Percentiles rank a stretch among this genome's conserved stretches.
These are phyloP conservation scores for Nothoprocta perdicaria DNA, from an alignment of 2,113 vertebrate species.

Conservation along the genomic window DNA sequence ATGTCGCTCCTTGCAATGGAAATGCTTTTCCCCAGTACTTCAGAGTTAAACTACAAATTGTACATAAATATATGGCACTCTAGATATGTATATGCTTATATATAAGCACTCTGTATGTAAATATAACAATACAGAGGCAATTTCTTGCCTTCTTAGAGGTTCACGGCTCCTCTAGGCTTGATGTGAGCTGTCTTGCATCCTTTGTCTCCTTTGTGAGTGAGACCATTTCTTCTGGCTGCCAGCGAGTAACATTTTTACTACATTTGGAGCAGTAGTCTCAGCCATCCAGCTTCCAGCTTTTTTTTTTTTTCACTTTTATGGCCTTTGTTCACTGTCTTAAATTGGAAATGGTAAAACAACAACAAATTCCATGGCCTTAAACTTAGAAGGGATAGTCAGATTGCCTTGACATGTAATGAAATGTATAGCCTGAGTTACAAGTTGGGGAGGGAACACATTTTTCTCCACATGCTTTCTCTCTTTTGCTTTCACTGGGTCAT, in stretches of 20 bases:
- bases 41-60: neutral
- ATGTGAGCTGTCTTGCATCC: rapidly evolving
- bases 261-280: neutral
- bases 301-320: neutral
- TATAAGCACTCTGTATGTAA: neutral
- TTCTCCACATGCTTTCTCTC: neutral
- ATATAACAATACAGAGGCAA: neutral
- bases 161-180: rapidly evolving
- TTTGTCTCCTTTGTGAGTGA: neutral
- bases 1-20: neutral
- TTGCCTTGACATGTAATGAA: neutral
- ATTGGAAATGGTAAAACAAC: neutral
- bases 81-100: neutral
- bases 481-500: neutral
- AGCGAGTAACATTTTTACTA: neutral
- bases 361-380: neutral
- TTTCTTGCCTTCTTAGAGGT: neutral
- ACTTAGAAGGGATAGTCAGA: neutral
- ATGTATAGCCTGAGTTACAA: neutral
- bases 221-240: neutral
- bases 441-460: neutral
- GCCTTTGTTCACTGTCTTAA: neutral
- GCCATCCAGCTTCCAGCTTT: neutral
- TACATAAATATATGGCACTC: neutral
- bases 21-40: neutral